Evolutionary conservation across 2,113 vertebrate genomes (phyloP).

Genomic region (Pholis gunnellus): DNA sequence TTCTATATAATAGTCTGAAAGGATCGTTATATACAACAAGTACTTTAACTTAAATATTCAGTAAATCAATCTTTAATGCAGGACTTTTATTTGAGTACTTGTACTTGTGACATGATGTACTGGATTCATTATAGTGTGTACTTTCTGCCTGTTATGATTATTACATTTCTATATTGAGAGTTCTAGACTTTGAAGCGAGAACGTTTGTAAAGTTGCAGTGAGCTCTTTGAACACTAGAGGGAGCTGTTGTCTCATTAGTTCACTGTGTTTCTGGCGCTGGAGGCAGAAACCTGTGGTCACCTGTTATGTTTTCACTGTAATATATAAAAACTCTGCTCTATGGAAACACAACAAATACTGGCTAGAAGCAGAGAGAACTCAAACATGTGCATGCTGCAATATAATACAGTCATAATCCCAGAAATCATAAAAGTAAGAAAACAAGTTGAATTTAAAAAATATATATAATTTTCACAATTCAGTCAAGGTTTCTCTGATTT

Average conservation of each 20-base stretch:
- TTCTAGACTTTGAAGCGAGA: not conserved
- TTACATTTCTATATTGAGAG: not conserved
- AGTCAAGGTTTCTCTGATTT: no score
- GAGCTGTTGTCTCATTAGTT: conserved; percentile 29
- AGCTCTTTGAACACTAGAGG: conserved; percentile 29
- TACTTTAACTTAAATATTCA: not conserved
- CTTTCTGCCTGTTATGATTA: not conserved
- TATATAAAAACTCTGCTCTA: no score
- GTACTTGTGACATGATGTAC: not conserved
- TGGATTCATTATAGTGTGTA: not conserved
- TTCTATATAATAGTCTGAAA: not conserved
- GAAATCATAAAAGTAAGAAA: no score
- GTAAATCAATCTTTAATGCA: not conserved
- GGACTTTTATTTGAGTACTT: not conserved
- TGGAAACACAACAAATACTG: no score
- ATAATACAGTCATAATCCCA: no score
- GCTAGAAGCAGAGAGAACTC: no score
- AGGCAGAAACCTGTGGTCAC: no score
- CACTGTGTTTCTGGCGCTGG: not conserved
- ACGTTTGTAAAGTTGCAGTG: no score
- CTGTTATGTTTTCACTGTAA: no score
- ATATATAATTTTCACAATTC: no score
- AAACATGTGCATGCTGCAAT: no score
- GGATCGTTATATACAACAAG: not conserved
- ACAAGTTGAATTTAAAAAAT: no score